These are phyloP conservation scores for Ptychochromis oligacanthus DNA, from an alignment of 2,113 vertebrate genomes.

Conservation along the genomic window DNA sequence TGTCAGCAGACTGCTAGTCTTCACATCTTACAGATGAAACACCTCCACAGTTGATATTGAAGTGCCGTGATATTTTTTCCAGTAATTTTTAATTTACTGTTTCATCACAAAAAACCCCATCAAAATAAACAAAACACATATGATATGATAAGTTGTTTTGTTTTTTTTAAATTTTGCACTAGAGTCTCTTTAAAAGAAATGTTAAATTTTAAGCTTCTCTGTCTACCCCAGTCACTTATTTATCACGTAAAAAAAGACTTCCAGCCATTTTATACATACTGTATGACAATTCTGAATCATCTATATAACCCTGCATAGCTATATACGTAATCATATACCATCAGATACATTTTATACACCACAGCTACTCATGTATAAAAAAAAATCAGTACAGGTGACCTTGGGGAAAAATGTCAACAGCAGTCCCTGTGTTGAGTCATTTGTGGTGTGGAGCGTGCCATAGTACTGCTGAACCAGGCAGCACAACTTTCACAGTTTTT, in stretches of 20 bases:
- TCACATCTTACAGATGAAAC: not conserved
- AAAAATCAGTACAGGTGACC: not conserved
- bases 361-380: not conserved
- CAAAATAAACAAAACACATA: too few relatives aligned
- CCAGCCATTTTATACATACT: not conserved
- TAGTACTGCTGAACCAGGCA: not conserved
- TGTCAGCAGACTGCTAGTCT: slow-evolving; percentile 26
- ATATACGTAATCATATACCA: not conserved
- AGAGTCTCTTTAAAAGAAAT: too few relatives aligned
- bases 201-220: not conserved
- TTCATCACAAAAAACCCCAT: too few relatives aligned
- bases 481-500: slow-evolving; percentile 11
- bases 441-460: slow-evolving; percentile 15
- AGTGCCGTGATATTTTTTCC: not conserved
- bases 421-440: slow-evolving; percentile 33
- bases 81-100: not conserved
- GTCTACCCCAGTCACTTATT: not conserved
- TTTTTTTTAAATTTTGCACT: too few relatives aligned
- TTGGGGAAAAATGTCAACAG: not conserved
- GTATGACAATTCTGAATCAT: not conserved
- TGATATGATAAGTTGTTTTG: too few relatives aligned
- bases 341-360: too few relatives aligned
- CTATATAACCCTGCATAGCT: not conserved
- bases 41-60: not conserved
- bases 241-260: not conserved